Conservation (phyloP, 2,888 invertebrate species). For the Ceraclea dissimilis region DNA sequence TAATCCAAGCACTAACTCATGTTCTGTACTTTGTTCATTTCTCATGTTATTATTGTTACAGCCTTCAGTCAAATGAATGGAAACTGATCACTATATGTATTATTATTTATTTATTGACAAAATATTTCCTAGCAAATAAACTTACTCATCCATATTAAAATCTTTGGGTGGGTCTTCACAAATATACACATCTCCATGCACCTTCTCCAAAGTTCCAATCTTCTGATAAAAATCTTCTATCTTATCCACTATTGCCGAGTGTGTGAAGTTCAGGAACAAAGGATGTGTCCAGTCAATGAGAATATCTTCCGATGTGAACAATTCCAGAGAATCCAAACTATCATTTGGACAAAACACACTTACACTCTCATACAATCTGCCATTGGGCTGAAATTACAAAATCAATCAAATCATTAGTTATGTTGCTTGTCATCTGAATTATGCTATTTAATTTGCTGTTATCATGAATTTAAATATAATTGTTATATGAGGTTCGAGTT, state of each 20-base stretch:
- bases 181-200: slow-evolving; percentile 74
- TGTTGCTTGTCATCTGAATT: too few relatives aligned
- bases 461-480: too few relatives aligned
- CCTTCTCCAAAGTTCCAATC: slow-evolving; percentile 59
- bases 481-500: too few relatives aligned
- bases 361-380: slow-evolving; percentile 73
- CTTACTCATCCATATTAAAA: slow-evolving; percentile 52
- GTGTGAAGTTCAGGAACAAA: slow-evolving; percentile 80
- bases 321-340: slow-evolving; percentile 61
- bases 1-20: not conserved
- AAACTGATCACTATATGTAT: not conserved
- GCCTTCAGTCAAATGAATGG: too few relatives aligned
- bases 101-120: too few relatives aligned
- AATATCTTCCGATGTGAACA: slow-evolving; percentile 67
- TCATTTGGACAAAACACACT: slow-evolving; percentile 78
- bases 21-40: too few relatives aligned
- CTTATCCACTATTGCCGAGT: slow-evolving; percentile 70
- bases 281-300: slow-evolving; percentile 75
- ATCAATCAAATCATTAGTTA: slow-evolving; percentile 10
- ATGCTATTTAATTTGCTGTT: too few relatives aligned
- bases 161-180: slow-evolving; percentile 58
- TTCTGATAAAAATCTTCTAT: slow-evolving; percentile 64
- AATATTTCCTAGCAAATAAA: not conserved
- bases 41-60: too few relatives aligned
- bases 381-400: slow-evolving; percentile 59